phyloP scores from a whole-genome alignment of 1,140 invertebrate genomes.

The Lordiphosa mommai region DNA sequence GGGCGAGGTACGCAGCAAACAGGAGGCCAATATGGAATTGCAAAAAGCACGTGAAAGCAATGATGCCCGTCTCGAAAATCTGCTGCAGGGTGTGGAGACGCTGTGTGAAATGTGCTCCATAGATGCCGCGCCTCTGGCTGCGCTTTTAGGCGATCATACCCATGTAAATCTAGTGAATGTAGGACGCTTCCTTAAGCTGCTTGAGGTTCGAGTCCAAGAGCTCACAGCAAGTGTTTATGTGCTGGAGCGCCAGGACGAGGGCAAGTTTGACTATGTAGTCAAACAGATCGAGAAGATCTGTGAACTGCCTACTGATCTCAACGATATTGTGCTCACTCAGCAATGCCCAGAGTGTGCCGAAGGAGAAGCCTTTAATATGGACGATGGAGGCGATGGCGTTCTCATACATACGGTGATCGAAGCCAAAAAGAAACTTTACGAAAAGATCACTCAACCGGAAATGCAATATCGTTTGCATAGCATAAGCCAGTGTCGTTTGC shows the following conservation, averaged over 20 bases:
- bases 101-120: constrained; percentile 54
- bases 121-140: constrained; percentile 35
- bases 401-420: constrained; percentile 51
- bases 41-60: constrained; percentile 40
- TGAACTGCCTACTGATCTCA: constrained; percentile 56
- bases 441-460: constrained; percentile 68
- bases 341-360: constrained; percentile 74
- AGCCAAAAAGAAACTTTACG: constrained; percentile 62
- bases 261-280: constrained; percentile 47
- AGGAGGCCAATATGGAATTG: constrained; percentile 42
- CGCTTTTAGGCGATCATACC: constrained; percentile 50
- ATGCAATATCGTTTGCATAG: constrained; percentile 74
- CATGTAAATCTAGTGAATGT: constrained; percentile 60
- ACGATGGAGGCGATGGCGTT: constrained; percentile 59
- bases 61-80: constrained; percentile 47
- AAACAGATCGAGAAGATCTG: constrained; percentile 65
- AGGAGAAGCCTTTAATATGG: constrained; percentile 70
- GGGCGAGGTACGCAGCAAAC: constrained; percentile 31
- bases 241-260: constrained; percentile 44
- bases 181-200: constrained; percentile 42
- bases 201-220: constrained; percentile 53
- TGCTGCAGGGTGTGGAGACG: constrained; percentile 59
- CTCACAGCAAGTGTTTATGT: constrained; percentile 62
- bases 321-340: constrained; percentile 65
- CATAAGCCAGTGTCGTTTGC: constrained; percentile 66